Evolutionary conservation across 2,113 vertebrate genomes (phyloP), one percentile per base, ranked within the genome.

Genomic region (Cryptomyrus ogoouensis): DNA sequence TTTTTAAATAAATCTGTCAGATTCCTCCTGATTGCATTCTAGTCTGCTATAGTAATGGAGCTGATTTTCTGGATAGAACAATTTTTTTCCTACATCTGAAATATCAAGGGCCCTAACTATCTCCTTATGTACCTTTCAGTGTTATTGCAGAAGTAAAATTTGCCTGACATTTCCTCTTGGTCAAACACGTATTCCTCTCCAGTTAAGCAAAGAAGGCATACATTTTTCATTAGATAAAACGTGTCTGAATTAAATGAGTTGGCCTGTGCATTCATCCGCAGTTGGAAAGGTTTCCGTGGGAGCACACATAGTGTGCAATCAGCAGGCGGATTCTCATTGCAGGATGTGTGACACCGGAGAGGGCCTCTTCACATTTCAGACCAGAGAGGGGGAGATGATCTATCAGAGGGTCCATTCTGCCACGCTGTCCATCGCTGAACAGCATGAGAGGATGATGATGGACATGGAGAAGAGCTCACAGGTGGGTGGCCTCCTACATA

Each of bases 331-430:
- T 42, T 80, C 35, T 47, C 83, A 13, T 95, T 93, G n/a, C 95
- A 99, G 98, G 96, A 99, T 99, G 98, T 99, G 98, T 96, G 98
- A 99, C 95, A 99, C 98, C 49, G 98, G 98, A 94, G 98, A 99
- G 96, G 98, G 98, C 92, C 95, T 99, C 89, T 99, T 99, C 96
- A 99, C 98, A 91, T 99, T 99, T 95, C 98, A 99, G 94, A 99
- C 98, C 52, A 96, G 97, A 92, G 98, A 99, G 97, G 98, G 98
- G 89, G 98, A 99, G 95, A 97, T 98, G 97, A 99, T 99, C 94
- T 99, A 99, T 96, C 98, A 99, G 96, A 97, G 98, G 93, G 98
- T 99, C 90, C 98, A 99, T 94, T 98, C 98, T 87, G 98, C 98
- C 91, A 99, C 98, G 4, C 94, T 99, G 95, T 98, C 98, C 91